phyloP scores from a whole-genome alignment of 2,113 vertebrate genomes.

The Sterna hirundo region DNA sequence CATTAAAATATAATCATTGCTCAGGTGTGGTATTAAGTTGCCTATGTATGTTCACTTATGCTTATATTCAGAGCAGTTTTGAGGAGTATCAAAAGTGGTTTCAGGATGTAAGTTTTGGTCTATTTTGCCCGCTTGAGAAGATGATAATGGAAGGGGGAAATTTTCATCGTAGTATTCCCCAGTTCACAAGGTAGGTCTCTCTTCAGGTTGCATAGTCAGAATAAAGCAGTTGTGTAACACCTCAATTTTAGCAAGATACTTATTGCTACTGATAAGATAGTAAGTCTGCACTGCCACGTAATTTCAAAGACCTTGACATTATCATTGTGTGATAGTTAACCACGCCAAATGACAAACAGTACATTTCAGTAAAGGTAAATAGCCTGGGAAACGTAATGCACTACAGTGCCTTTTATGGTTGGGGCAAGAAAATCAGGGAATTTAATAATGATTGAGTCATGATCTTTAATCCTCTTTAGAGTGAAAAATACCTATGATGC shows the following conservation, averaged over 20 bases:
- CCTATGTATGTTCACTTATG: background rate
- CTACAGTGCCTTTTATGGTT: background rate
- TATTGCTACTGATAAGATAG: constrained; percentile 60
- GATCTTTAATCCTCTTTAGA: background rate
- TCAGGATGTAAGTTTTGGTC: background rate
- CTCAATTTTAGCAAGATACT: constrained; percentile 50
- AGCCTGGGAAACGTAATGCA: background rate
- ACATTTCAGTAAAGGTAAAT: constrained; percentile 12
- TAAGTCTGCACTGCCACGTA: background rate
- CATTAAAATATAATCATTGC: background rate
- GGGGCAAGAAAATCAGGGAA: constrained; percentile 34
- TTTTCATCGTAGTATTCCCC: background rate
- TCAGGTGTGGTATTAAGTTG: background rate
- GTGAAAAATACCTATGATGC: background rate
- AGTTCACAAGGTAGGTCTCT: background rate
- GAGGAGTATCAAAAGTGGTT: background rate
- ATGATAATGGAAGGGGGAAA: background rate
- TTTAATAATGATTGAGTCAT: background rate
- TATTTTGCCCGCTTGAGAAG: background rate
- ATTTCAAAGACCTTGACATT: constrained; percentile 56
- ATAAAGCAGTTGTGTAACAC: constrained; percentile 10
- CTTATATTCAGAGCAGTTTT: background rate
- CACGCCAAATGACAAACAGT: background rate
- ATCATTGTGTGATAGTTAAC: constrained; percentile 42
- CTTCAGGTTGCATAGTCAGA: background rate